A percentile compares a stretch with the other conserved stretches of the same genome.
phyloP scores from a whole-genome alignment of 2,113 vertebrate genomes.

The Recurvirostra avosetta region DNA sequence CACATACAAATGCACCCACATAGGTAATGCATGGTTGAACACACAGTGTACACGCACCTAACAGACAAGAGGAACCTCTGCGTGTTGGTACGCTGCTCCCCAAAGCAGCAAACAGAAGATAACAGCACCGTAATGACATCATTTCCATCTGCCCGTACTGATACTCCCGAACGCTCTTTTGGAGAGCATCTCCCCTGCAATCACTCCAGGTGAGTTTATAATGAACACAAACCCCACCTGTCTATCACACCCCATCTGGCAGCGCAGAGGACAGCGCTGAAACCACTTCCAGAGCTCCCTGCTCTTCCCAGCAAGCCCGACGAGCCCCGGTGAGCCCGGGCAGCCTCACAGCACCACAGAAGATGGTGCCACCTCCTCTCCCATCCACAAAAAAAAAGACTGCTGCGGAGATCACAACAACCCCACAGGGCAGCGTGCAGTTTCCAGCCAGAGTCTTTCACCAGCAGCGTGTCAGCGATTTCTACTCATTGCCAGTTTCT shows the following conservation, averaged over 20 bases:
- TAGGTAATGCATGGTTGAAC: not conserved
- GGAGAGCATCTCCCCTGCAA: not conserved
- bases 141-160: not conserved
- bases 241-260: not conserved
- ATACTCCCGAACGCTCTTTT: not conserved
- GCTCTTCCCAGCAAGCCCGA: not conserved
- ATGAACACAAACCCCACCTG: not conserved
- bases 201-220: not conserved
- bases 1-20: not conserved
- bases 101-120: not conserved
- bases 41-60: not conserved
- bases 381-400: not conserved
- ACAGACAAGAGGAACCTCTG: not conserved
- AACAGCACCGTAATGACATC: fast-evolving
- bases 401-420: not conserved
- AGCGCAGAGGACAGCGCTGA: not conserved
- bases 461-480: not conserved
- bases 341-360: not conserved
- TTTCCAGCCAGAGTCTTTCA: not conserved
- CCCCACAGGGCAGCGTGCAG: fast-evolving
- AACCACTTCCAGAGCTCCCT: not conserved
- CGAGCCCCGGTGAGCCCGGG: not conserved
- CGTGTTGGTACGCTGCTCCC: not conserved
- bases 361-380: not conserved
- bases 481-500: not conserved